Conservation (phyloP, 2,888 invertebrate species). For the Idaea aversata region DNA sequence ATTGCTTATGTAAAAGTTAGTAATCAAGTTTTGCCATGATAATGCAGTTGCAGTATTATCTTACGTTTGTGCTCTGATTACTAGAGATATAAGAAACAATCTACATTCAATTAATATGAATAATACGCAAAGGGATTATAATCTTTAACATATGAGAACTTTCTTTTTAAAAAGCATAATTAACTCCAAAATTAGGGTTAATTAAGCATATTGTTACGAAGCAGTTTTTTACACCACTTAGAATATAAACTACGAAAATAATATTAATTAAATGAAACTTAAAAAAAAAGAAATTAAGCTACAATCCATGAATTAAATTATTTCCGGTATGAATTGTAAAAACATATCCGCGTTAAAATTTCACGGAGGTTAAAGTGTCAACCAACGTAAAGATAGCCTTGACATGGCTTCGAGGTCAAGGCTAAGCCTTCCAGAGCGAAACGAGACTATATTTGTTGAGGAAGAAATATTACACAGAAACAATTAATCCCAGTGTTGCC, state of each 20-base stretch:
- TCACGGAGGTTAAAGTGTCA: not conserved
- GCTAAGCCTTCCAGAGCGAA: conserved; percentile 27
- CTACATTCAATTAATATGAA: not conserved
- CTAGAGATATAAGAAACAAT: conserved; percentile 8
- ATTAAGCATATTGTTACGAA: not conserved
- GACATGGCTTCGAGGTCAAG: conserved; percentile 37
- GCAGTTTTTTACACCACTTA: not conserved
- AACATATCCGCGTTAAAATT: not conserved
- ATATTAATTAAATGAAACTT: not conserved
- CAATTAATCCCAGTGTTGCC: not conserved
- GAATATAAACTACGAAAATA: not conserved
- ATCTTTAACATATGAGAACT: conserved; percentile 21
- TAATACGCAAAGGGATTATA: conserved; percentile 24
- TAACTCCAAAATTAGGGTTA: not conserved
- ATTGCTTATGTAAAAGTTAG: too few relatives aligned
- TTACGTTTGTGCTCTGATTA: conserved; percentile 18
- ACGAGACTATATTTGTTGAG: conserved; percentile 13
- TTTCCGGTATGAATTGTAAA: not conserved
- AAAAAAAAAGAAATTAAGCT: too few relatives aligned
- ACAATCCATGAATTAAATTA: not conserved
- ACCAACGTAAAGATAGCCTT: conserved; percentile 27
- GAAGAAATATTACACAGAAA: not conserved
- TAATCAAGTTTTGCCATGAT: conserved; percentile 17
- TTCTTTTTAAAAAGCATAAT: not conserved
- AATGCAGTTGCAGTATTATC: conserved; percentile 14